Evolutionary conservation across 2,888 invertebrate genomes (phyloP).

Genomic region (Eupsilia transversa): DNA sequence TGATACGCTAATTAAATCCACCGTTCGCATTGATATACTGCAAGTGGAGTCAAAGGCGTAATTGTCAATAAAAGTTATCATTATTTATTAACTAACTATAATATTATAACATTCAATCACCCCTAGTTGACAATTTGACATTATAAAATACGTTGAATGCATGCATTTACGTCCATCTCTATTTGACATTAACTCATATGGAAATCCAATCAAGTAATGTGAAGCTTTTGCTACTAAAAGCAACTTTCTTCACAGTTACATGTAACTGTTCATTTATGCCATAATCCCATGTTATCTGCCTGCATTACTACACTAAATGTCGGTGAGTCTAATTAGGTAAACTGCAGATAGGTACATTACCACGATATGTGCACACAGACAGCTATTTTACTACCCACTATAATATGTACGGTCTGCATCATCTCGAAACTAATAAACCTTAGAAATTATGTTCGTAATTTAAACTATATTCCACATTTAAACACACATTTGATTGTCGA

Average conservation of each 20-base stretch:
- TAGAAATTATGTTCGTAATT: conserved; percentile 21
- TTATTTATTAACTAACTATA: conserved; percentile 4
- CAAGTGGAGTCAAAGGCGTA: conserved; percentile 10
- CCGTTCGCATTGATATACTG: neutral
- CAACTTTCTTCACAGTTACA: conserved; percentile 67
- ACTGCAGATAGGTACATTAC: conserved; percentile 61
- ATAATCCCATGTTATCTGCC: conserved; percentile 62
- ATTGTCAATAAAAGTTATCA: conserved; percentile 24
- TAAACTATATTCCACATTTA: conserved; percentile 34
- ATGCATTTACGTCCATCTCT: conserved; percentile 23
- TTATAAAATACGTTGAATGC: conserved; percentile 32
- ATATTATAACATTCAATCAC: conserved; percentile 29
- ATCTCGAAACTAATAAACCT: conserved; percentile 21
- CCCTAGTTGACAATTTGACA: conserved; percentile 19
- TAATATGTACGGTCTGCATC: conserved; percentile 55
- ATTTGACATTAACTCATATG: conserved; percentile 57
- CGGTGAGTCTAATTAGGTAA: conserved; percentile 64
- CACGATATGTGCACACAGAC: conserved; percentile 61
- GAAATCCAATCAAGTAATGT: conserved; percentile 55
- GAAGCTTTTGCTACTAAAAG: conserved; percentile 59
- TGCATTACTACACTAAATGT: conserved; percentile 60
- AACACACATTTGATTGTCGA: conserved; percentile 14
- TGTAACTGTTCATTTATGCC: conserved; percentile 66
- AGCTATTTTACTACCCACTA: conserved; percentile 49
- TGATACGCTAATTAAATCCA: conserved; percentile 9